phyloP scores from a whole-genome alignment of 1,140 invertebrate species.

The Brachionus rotundiformis region DNA sequence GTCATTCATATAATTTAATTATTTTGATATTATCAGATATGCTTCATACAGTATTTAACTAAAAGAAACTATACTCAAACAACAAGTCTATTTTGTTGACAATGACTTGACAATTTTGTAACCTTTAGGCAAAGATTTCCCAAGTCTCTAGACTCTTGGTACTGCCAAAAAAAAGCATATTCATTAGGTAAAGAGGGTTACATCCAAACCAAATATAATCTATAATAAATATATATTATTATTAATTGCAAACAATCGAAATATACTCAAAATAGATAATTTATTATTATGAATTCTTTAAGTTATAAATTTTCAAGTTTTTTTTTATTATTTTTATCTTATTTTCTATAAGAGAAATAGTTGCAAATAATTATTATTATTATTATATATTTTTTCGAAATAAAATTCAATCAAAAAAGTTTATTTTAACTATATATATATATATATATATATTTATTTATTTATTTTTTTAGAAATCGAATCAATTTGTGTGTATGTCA shows the following conservation, averaged over 20 bases:
- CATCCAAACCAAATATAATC: not conserved
- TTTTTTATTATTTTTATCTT: not conserved
- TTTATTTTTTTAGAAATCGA: conserved; percentile 6
- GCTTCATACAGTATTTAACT: too few species aligned
- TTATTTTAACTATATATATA: too few species aligned
- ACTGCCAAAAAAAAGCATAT: too few species aligned
- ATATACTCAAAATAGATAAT: conserved; percentile 37
- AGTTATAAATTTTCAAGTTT: conserved; percentile 19
- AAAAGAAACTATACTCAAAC: too few species aligned
- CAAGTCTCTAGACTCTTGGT: too few species aligned
- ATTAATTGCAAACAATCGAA: conserved; percentile 25
- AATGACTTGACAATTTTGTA: not conserved
- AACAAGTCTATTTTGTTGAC: too few species aligned
- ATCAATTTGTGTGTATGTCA: not conserved
- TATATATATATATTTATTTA: too few species aligned
- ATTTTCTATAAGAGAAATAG: too few species aligned
- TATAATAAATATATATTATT: conserved; percentile 35
- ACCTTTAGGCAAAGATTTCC: too few species aligned
- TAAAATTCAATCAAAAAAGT: conserved; percentile 39
- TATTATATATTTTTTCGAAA: not conserved
- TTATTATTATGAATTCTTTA: conserved; percentile 28
- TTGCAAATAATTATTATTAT: conserved; percentile 19
- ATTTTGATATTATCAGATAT: not conserved
- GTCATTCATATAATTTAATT: conserved; percentile 20
- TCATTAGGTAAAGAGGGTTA: not conserved